These are phyloP conservation scores for Dryobates pubescens DNA, from an alignment of 2,797 vertebrate genomes.

Conservation along the genomic window DNA sequence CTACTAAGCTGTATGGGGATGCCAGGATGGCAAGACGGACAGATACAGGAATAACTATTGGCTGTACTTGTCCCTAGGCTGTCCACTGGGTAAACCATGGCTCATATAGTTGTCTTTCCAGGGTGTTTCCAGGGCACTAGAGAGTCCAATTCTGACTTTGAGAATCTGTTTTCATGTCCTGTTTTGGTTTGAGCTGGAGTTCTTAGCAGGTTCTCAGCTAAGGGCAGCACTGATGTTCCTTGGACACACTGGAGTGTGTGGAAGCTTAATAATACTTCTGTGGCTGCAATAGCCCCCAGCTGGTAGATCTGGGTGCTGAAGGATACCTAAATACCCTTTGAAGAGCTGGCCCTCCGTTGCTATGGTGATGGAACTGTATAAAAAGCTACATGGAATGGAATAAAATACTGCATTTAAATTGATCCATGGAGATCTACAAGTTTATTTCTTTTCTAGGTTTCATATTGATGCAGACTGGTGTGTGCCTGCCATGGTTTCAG, in stretches of 20 bases:
- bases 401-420: constrained; percentile 57
- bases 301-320: constrained; percentile 29
- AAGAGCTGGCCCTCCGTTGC: constrained; percentile 50
- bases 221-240: neutral
- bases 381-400: constrained; percentile 33
- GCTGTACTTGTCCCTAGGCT: neutral
- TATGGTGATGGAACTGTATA: constrained; percentile 37
- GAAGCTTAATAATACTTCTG: neutral
- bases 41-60: neutral
- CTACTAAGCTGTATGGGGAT: neutral
- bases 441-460: constrained; percentile 34
- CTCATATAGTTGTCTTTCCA: neutral
- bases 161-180: neutral
- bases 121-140: neutral
- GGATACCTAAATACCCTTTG: constrained; percentile 7
- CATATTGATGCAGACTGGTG: neutral
- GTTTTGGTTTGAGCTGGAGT: neutral
- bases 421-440: neutral
- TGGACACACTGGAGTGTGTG: neutral
- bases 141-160: neutral
- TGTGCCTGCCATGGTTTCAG: neutral
- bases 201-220: neutral
- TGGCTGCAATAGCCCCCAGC: neutral
- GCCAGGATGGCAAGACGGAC: neutral
- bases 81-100: neutral